Base-by-base conservation (phyloP, 2,113 vertebrate species). In the Stigmatopora argus region DNA sequence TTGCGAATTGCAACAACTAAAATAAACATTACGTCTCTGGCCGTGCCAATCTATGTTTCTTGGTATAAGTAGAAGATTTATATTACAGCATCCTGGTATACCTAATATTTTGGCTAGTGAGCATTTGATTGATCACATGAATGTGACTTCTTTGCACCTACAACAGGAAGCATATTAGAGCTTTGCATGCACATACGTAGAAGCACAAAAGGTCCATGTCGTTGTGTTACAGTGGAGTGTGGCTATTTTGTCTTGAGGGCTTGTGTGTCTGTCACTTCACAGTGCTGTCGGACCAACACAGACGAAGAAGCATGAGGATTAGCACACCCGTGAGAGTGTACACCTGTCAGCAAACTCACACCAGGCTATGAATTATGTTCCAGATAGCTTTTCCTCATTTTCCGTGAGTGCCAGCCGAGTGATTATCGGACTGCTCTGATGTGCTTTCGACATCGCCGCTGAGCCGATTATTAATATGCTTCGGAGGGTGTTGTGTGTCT, bases 291-390 rank as follows among this genome's bases (percentile, higher is more conserved):
- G 83, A 78, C 77, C 80, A 80, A 84, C 78, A 78, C 66, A 73
- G 72, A 75, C 35, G 66, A 78, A 69, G 82, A 74, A 59, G 72
- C 71, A 34, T 47, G 75, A 74, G 70, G 80, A 83, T 83, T 71
- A 80, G 72, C 52, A 23, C 73, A 83, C 82, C 72, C 67, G 14
- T 53, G 71, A 77, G 82, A 75, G 74, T 19, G 52, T 69, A 72
- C 73, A 79, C 83, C 82, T 86, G 81, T 80, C 83, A 79, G 72
- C 81, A 74, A 77, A 87, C 83, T 73, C 77, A 60, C 68, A 80
- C 83, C 78, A 66, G 67, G 58, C 67, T 64, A 60, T 80, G 80
- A 87, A 80, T 85, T 83, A 81, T 75, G 80, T 61, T 77, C 72
- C 83, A 71, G 67, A 66, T 70, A 78, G 78, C 70, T 56, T 70